Evolutionary conservation across 92 coral and sea anemone species (phyloP).

Genomic region (Siderastrea radians): DNA sequence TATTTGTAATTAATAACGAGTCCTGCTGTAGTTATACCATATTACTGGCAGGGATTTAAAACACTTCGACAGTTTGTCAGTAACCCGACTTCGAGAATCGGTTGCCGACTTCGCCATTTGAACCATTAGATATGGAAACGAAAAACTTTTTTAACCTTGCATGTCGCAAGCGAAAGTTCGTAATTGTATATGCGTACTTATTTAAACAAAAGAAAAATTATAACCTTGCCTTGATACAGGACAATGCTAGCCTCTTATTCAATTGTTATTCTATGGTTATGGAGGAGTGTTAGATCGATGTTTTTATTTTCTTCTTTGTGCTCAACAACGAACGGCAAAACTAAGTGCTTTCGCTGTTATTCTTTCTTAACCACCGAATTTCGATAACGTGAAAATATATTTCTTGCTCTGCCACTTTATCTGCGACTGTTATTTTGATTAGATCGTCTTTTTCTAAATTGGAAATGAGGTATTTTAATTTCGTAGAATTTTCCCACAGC

Average conservation of each 20-base stretch:
- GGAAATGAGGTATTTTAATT: not conserved
- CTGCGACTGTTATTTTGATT: constrained; percentile 12
- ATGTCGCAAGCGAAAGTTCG: not conserved
- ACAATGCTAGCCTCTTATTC: constrained; percentile 48
- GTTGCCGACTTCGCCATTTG: not conserved
- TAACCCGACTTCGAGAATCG: not conserved
- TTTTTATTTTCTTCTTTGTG: constrained; percentile 17
- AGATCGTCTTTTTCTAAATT: constrained; percentile 10
- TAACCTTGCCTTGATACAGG: constrained; percentile 40
- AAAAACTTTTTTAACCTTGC: not conserved
- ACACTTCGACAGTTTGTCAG: constrained; percentile 32
- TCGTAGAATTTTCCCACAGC: not conserved
- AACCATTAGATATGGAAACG: not conserved
- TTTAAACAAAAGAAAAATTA: constrained; percentile 45
- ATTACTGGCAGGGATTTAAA: constrained; percentile 38
- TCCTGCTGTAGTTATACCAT: constrained; percentile 19
- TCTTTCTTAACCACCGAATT: not conserved
- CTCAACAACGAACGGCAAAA: constrained; percentile 26
- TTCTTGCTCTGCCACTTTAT: not conserved
- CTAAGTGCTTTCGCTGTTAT: not conserved
- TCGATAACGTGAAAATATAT: not conserved
- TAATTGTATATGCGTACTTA: constrained; percentile 5
- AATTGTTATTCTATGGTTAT: constrained; percentile 35
- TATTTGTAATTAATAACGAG: constrained; percentile 61
- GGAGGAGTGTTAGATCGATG: constrained; percentile 19